A percentile compares a stretch with the other conserved stretches of the same genome.
phyloP scores from a whole-genome alignment of 2,113 vertebrate species.

The Anarhynchus alexandrinus region DNA sequence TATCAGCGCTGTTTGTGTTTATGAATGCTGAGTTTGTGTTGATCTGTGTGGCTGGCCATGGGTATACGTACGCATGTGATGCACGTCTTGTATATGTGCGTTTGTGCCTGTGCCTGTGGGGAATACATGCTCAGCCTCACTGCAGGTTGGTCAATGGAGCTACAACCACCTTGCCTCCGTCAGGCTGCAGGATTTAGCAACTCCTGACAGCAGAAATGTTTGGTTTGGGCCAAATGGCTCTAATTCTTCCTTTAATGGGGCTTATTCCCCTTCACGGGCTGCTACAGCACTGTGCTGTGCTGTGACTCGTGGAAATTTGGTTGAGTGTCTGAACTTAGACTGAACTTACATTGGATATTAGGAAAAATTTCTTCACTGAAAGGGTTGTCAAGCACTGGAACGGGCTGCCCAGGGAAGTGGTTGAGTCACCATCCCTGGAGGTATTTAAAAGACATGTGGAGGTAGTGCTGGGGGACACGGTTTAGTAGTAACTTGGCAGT shows the following conservation, averaged over 20 bases:
- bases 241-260: not conserved
- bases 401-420: not conserved
- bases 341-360: not conserved
- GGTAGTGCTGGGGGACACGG: not conserved
- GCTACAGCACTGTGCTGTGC: not conserved
- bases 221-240: not conserved
- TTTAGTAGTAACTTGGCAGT: not conserved
- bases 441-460: not conserved
- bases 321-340: not conserved
- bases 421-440: not conserved
- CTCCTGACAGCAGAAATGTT: not conserved
- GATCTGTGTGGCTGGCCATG: not conserved
- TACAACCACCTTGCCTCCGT: not conserved
- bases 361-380: not conserved
- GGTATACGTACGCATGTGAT: not conserved
- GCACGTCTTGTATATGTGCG: accelerated
- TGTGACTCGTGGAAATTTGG: not conserved
- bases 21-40: not conserved
- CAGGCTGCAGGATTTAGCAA: not conserved
- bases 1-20: not conserved
- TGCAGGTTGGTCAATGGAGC: not conserved
- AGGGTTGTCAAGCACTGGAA: not conserved
- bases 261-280: not conserved
- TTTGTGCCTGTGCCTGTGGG: not conserved
- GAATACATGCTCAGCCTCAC: accelerated